A percentile compares a stretch with the other conserved stretches of the same genome.
phyloP scores from a whole-genome alignment of 1,140 invertebrate species.

The Eumaeus atala region DNA sequence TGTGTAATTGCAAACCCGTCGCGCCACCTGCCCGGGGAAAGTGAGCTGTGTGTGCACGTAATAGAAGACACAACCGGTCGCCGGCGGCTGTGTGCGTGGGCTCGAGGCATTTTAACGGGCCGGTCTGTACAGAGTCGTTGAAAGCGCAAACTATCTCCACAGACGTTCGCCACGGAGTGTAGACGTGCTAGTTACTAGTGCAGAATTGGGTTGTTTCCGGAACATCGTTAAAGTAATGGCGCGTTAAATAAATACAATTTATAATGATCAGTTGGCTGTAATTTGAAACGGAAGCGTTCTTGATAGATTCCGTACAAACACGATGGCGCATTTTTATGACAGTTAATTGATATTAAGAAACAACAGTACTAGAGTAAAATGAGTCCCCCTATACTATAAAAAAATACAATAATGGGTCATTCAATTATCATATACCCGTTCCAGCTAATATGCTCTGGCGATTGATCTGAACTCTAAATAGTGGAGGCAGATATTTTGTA shows the following conservation, averaged over 20 bases:
- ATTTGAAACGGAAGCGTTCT: too few relatives aligned
- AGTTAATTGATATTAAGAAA: too few relatives aligned
- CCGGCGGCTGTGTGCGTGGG: slow-evolving; percentile 2
- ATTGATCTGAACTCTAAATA: too few relatives aligned
- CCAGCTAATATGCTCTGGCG: too few relatives aligned
- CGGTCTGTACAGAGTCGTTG: slow-evolving; percentile 8
- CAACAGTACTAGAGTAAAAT: too few relatives aligned
- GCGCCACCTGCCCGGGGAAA: background rate
- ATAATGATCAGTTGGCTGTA: too few relatives aligned
- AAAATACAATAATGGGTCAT: too few relatives aligned
- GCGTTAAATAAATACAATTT: background rate
- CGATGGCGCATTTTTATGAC: too few relatives aligned
- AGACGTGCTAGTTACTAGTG: background rate
- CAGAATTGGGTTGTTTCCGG: background rate
- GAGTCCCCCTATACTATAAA: too few relatives aligned
- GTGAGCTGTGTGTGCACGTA: background rate
- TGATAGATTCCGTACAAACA: too few relatives aligned
- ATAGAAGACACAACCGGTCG: background rate
- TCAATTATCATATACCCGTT: too few relatives aligned
- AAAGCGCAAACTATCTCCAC: slow-evolving; percentile 11
- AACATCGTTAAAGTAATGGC: background rate
- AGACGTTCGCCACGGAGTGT: background rate
- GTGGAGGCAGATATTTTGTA: too few relatives aligned
- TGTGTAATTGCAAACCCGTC: slow-evolving; percentile 16
- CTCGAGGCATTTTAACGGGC: slow-evolving; percentile 16